These are phyloP conservation scores for Scalopus aquaticus DNA, from an alignment of 2,113 vertebrate genomes.

Conservation along the genomic window DNA sequence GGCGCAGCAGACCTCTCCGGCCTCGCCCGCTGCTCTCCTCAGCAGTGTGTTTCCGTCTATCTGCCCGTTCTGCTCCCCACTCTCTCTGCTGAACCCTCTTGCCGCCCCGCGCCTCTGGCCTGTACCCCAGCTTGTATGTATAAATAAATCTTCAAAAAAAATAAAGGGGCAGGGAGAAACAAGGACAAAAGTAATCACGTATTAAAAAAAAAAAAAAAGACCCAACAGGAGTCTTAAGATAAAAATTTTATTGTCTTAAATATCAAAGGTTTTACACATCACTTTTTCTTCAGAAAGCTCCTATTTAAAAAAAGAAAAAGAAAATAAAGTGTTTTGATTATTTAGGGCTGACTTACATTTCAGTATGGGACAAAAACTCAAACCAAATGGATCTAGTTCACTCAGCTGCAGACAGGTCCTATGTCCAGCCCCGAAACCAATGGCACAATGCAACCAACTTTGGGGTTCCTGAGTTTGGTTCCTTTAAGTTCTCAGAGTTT, in stretches of 20 bases:
- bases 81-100: too few species aligned
- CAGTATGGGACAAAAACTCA: conserved; percentile 68
- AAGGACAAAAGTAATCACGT: not conserved
- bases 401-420: conserved; percentile 28
- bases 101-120: too few species aligned
- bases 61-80: too few species aligned
- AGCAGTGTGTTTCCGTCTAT: too few species aligned
- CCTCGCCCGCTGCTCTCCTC: too few species aligned
- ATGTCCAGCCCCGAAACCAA: conserved; percentile 74
- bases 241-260: conserved; percentile 83
- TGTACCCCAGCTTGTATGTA: too few species aligned
- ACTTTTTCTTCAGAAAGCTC: conserved; percentile 78
- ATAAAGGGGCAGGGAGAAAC: not conserved
- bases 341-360: conserved; percentile 82
- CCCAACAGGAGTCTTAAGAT: conserved; percentile 62
- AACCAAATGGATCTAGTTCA: conserved; percentile 61
- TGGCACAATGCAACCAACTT: conserved; percentile 74
- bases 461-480: conserved; percentile 86
- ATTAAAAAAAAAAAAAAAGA: conserved; percentile 47
- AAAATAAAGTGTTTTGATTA: conserved; percentile 73
- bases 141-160: too few species aligned
- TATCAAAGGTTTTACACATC: conserved; percentile 81
- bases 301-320: conserved; percentile 78
- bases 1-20: too few species aligned
- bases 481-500: conserved; percentile 81